Evolutionary conservation across 1,140 invertebrate genomes (phyloP).

Genomic region (Brachionus manjavacas): DNA sequence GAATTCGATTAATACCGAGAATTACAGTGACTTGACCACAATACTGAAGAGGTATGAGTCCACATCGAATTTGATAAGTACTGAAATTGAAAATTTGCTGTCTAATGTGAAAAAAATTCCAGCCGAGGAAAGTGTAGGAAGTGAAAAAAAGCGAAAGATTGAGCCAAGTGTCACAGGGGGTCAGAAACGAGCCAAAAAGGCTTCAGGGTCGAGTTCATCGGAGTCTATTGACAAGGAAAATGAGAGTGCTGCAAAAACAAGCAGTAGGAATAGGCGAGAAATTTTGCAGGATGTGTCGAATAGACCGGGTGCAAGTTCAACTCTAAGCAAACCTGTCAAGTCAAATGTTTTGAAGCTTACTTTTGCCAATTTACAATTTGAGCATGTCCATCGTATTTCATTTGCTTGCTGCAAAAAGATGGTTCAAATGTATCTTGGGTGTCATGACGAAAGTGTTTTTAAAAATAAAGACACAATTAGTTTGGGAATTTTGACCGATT

Average conservation of each 20-base stretch:
- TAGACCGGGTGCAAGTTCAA: background rate
- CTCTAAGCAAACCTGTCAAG: background rate
- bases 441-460: background rate
- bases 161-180: background rate
- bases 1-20: background rate
- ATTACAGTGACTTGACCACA: background rate
- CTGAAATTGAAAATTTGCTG: conserved; percentile 18
- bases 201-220: background rate
- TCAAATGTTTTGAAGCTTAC: background rate
- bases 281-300: background rate
- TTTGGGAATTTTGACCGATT: background rate
- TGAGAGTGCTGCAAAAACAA: background rate
- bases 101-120: background rate
- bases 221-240: conserved; percentile 14
- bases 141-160: background rate
- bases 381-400: background rate
- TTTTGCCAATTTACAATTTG: conserved; percentile 24
- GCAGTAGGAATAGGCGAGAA: background rate
- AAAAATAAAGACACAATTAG: background rate
- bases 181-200: background rate
- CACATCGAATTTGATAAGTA: background rate
- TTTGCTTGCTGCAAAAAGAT: background rate
- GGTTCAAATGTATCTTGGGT: conserved; percentile 22
- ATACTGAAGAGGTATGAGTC: conserved; percentile 26
- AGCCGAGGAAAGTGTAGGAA: background rate